Evolutionary conservation across 2,797 vertebrate genomes (phyloP).

Genomic region (Cyprinella venusta): DNA sequence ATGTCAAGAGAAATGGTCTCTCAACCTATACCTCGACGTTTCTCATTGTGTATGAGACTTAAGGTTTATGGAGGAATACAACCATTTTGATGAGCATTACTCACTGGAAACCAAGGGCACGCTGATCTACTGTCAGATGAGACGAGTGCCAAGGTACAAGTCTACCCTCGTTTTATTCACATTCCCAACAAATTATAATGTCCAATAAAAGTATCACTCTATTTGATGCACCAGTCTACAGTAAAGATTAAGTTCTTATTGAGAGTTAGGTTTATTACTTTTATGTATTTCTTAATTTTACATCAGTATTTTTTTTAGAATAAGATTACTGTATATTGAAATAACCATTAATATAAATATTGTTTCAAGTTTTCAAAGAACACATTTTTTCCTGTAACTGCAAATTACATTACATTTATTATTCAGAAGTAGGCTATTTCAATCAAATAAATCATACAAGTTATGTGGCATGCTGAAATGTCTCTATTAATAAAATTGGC

Average conservation of each 20-base stretch:
- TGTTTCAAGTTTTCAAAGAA: background rate
- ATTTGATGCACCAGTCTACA: background rate
- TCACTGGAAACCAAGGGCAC: conserved; percentile 79
- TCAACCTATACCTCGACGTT: conserved; percentile 77
- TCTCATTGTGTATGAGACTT: conserved; percentile 79
- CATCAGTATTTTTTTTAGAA: background rate
- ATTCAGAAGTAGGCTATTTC: background rate
- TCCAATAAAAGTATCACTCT: background rate
- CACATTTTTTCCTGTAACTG: background rate
- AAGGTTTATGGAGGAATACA: conserved; percentile 75
- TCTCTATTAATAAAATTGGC: background rate
- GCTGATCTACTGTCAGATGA: conserved; percentile 70
- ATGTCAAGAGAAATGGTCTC: conserved; percentile 85
- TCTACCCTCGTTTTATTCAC: background rate
- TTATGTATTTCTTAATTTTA: conserved; percentile 53
- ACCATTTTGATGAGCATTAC: conserved; percentile 79
- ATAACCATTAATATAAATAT: background rate
- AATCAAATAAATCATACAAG: background rate
- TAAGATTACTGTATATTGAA: background rate
- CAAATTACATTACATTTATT: background rate
- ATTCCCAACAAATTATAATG: conserved; percentile 4
- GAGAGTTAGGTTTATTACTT: conserved; percentile 51
- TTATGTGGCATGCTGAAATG: background rate
- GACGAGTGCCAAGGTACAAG: conserved; percentile 47
- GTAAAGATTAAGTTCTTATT: background rate